phyloP scores from a whole-genome alignment of 2,888 invertebrate genomes.

The Calameuta idolon region DNA sequence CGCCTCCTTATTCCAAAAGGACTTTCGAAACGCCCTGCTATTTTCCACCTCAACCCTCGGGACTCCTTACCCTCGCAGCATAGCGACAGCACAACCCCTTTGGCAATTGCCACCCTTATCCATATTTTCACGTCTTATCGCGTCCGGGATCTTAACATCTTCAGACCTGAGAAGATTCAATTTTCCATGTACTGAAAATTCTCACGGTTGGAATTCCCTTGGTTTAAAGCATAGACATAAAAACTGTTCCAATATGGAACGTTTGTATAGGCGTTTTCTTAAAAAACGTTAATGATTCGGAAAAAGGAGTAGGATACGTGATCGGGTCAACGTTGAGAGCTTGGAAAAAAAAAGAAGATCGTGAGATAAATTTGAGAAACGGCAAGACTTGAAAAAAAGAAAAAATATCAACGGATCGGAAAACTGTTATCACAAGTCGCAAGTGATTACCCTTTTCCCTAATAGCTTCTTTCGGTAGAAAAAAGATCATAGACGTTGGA shows the following conservation, averaged over 20 bases:
- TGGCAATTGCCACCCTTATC: not conserved
- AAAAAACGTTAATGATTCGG: not conserved
- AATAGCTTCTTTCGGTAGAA: not conserved
- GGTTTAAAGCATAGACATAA: not conserved
- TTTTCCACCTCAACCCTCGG: not conserved
- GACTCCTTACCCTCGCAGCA: not conserved
- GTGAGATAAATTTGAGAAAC: not conserved
- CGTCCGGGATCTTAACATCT: not conserved
- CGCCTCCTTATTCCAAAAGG: not conserved
- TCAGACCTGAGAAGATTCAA: not conserved
- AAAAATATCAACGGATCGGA: not conserved
- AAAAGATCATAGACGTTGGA: not conserved
- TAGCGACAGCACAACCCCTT: not conserved
- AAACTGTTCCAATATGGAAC: not conserved
- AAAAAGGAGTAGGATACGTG: not conserved
- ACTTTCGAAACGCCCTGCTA: not conserved
- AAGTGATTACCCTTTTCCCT: not conserved
- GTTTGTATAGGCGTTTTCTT: not conserved
- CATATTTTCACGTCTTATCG: not conserved
- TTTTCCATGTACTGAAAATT: not conserved
- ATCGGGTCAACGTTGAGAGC: not conserved
- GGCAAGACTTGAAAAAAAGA: not conserved
- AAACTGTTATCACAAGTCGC: not conserved
- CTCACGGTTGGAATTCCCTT: not conserved
- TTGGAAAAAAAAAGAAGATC: not conserved